Conservation (phyloP, 2,113 vertebrate species). For the Lepus timidus region DNA sequence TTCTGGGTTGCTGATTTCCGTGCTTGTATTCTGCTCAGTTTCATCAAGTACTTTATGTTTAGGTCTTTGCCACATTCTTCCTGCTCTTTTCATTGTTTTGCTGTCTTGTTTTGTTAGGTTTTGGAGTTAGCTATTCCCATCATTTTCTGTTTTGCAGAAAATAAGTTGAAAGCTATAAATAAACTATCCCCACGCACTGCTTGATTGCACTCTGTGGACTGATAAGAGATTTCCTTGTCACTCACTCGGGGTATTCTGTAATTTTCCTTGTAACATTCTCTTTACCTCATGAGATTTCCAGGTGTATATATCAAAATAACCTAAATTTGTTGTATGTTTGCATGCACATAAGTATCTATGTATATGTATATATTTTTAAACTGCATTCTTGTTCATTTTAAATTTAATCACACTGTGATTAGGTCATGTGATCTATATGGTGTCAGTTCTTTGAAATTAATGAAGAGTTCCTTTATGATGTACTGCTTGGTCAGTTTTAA, state of each 20-base stretch:
- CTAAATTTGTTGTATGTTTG: neutral
- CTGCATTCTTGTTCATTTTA: neutral
- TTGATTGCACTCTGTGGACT: neutral
- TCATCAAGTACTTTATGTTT: neutral
- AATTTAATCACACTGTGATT: neutral
- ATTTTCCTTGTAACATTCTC: neutral
- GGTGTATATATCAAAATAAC: neutral
- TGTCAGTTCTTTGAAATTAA: constrained; percentile 2
- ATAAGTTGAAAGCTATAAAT: neutral
- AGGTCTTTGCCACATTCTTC: neutral
- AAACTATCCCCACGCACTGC: neutral
- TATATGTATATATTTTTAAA: neutral
- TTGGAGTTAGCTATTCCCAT: neutral
- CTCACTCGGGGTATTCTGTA: neutral
- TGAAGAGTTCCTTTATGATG: neutral
- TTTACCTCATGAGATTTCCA: neutral
- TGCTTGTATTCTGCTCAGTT: neutral
- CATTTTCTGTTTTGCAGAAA: neutral
- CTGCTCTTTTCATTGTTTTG: neutral
- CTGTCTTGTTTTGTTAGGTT: neutral
- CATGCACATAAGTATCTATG: neutral
- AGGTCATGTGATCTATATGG: neutral
- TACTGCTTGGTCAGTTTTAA: neutral
- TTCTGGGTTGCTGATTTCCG: neutral
- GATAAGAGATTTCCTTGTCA: neutral